Conservation (phyloP, 2,888 invertebrate genomes). For the Temnothorax ravouxi region DNA sequence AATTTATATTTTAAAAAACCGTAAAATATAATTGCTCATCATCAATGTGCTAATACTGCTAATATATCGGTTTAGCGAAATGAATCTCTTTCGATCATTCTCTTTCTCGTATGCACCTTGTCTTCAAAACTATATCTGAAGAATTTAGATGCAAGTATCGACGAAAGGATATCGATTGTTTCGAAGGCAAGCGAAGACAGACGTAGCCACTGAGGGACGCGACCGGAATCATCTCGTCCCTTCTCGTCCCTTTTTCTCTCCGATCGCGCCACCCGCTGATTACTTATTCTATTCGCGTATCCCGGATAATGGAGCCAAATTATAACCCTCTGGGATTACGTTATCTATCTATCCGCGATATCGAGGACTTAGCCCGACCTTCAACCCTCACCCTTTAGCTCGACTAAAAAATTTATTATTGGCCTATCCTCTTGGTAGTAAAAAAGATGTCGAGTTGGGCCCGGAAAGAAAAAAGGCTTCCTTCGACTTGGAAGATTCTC, state of each 20-base stretch:
- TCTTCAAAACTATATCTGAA: too few species aligned
- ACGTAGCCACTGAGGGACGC: conserved; percentile 4
- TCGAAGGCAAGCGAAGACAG: conserved; percentile 34
- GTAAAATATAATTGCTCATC: background rate
- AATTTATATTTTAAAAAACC: background rate
- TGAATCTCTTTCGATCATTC: background rate
- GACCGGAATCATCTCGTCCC: conserved; percentile 27
- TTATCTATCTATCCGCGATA: conserved; percentile 73
- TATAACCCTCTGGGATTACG: conserved; percentile 74
- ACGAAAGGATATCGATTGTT: conserved; percentile 51
- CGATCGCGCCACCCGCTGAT: conserved; percentile 43
- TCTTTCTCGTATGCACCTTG: background rate
- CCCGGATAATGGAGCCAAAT: conserved; percentile 72
- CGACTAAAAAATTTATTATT: conserved; percentile 60
- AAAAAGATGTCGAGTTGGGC: conserved; percentile 22
- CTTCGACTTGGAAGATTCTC: conserved; percentile 9
- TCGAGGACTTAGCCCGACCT: conserved; percentile 52
- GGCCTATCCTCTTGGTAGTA: background rate
- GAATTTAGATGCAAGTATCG: conserved; percentile 38
- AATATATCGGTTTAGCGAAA: background rate
- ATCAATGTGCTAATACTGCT: background rate
- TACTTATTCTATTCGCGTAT: conserved; percentile 72
- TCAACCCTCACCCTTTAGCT: conserved; percentile 30
- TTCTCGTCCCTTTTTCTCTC: conserved; percentile 43
- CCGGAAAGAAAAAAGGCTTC: background rate